Percentiles rank a stretch among this genome's conserved stretches.
phyloP scores from a whole-genome alignment of 2,797 vertebrate genomes.

The Acanthiza pusilla region DNA sequence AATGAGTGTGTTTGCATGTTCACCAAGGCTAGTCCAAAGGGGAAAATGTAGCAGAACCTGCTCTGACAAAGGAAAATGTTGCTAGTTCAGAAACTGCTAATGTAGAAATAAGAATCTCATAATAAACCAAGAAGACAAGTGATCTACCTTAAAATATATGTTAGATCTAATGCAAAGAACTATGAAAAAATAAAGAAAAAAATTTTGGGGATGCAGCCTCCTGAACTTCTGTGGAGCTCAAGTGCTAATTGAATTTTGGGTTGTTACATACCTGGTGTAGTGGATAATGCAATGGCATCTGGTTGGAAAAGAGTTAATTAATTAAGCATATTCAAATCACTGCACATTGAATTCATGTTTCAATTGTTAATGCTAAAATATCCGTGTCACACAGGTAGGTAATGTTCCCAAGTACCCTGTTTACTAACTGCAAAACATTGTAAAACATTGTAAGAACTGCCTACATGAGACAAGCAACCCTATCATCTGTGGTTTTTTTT shows the following conservation, averaged over 20 bases:
- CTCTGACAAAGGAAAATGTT: background rate
- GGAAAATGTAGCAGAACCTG: background rate
- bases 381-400: background rate
- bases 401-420: background rate
- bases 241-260: background rate
- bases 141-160: background rate
- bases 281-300: background rate
- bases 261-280: background rate
- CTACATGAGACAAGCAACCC: background rate
- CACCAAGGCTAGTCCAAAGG: background rate
- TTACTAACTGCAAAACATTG: background rate
- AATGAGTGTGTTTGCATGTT: background rate
- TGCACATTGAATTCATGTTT: background rate
- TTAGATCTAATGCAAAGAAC: background rate
- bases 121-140: background rate
- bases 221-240: background rate
- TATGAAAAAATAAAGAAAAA: background rate
- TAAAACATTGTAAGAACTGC: background rate
- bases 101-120: background rate
- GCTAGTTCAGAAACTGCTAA: background rate
- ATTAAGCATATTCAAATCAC: rapidly evolving
- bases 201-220: rapidly evolving
- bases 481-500: background rate
- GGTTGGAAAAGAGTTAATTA: background rate
- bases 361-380: background rate